phyloP scores from a whole-genome alignment of 2,113 vertebrate genomes.

The Onychorhynchus coronatus region DNA sequence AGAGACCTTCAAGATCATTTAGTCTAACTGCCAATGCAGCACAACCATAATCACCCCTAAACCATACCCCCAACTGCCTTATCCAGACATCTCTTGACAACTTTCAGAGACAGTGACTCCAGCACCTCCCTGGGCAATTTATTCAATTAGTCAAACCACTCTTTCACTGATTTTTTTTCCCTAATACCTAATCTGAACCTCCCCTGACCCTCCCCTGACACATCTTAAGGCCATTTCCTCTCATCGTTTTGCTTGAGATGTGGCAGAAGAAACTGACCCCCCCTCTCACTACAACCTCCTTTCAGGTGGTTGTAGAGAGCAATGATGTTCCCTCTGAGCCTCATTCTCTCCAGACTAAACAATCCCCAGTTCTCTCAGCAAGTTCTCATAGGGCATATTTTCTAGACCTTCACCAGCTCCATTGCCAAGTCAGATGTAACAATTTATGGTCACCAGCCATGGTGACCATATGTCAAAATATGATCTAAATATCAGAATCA shows the following conservation, averaged over 20 bases:
- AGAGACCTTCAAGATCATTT: not conserved
- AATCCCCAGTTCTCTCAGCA: not conserved
- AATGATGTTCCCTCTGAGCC: not conserved
- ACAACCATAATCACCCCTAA: not conserved
- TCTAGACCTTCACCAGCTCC: not conserved
- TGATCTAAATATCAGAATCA: not conserved
- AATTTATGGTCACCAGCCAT: not conserved
- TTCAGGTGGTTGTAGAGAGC: not conserved
- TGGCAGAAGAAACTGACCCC: not conserved
- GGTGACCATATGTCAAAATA: not conserved
- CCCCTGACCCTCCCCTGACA: not conserved
- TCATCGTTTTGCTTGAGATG: not conserved
- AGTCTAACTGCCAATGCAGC: not conserved
- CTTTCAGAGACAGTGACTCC: not conserved
- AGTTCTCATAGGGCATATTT: not conserved
- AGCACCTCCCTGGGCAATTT: not conserved
- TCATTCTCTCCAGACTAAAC: not conserved
- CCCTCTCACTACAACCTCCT: not conserved
- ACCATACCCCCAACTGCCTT: not conserved
- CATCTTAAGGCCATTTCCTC: not conserved
- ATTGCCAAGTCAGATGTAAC: not conserved
- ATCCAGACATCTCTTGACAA: not conserved
- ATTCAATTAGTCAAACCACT: not conserved
- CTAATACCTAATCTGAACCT: not conserved
- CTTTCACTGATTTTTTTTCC: not conserved